These are phyloP conservation scores for Agrochola circellaris DNA, from an alignment of 2,888 invertebrate species.

Conservation along the genomic window DNA sequence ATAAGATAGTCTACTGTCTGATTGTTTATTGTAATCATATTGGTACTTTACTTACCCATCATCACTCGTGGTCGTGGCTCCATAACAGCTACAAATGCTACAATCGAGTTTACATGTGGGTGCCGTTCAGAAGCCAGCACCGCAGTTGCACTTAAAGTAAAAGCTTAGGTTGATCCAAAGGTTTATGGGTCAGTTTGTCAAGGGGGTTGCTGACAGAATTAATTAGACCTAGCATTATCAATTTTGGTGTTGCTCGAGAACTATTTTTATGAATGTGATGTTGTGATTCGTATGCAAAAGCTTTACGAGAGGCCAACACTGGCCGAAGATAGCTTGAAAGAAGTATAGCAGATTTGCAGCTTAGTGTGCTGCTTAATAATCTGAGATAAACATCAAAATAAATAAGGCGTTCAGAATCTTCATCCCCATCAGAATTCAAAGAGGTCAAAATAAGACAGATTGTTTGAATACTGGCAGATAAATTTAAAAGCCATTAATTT, in stretches of 20 bases:
- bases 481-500: not conserved
- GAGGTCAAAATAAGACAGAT: not conserved
- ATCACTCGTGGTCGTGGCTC: not conserved
- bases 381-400: not conserved
- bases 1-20: not conserved
- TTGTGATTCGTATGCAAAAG: not conserved
- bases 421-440: too few species aligned
- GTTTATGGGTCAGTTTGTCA: not conserved
- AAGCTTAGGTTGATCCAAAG: not conserved
- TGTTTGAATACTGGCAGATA: conserved; percentile 1
- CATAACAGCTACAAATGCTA: not conserved
- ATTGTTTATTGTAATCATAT: not conserved
- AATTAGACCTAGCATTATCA: not conserved
- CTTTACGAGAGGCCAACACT: not conserved
- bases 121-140: not conserved
- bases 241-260: too few species aligned
- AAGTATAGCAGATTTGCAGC: not conserved
- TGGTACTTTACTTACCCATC: too few species aligned
- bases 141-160: not conserved
- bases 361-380: too few species aligned
- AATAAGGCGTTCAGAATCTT: not conserved
- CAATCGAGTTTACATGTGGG: not conserved
- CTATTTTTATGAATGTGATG: not conserved
- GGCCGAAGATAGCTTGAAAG: not conserved
- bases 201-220: not conserved